Base-by-base conservation (phyloP, 2,888 invertebrate genomes). In the Trichopria drosophilae region DNA sequence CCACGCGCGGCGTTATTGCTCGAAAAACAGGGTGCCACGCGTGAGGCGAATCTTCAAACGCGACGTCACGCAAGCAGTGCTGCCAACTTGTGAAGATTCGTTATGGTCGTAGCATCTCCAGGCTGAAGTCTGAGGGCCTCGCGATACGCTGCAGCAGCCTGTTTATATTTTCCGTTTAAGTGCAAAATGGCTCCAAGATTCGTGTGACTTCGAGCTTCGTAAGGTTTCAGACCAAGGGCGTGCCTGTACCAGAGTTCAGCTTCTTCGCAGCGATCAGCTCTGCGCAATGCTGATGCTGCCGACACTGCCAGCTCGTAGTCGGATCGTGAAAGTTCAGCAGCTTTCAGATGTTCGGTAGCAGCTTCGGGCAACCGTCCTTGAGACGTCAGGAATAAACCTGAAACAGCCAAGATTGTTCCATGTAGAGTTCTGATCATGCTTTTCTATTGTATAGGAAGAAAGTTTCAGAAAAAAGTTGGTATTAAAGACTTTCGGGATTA, bases 111-210 rank as follows among this genome's bases (percentile, higher is more conserved):
- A 52, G 84, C 83, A 75, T 97, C 95, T 57, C 88, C 87, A 0
- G 96, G 96, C 69, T 92, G 88, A 48, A 96, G 79, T 67, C 86
- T 81, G 49, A 97, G 79, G 1, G 96, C 95, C 68, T 86, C 84
- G 61, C 87, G 81, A 76, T 97, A 97, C 52, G 91, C 88, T 12
- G 83, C 81, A 35, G 93, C 92, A 0, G 97, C 97, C 59, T 93
- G 90, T 19, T 81, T 79, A 65, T 92, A 88, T 76, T 93, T 93
- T 18, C 93, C 93, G 73, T 95, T 92, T 60, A 94, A 81, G 78
- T 97, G 96, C 51, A 94, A 80, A 71, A 97, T 96, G 50, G 96
- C 96, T 18, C 96, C 97, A 48, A 95, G 82, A 76, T 97, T 96
- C 67, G 94, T 93, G 77, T 94, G 93, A 51, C 92, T 90, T 60